These are phyloP conservation scores for Montipora efflorescens DNA, from an alignment of 64 coral and sea anemone genomes.

Conservation along the genomic window DNA sequence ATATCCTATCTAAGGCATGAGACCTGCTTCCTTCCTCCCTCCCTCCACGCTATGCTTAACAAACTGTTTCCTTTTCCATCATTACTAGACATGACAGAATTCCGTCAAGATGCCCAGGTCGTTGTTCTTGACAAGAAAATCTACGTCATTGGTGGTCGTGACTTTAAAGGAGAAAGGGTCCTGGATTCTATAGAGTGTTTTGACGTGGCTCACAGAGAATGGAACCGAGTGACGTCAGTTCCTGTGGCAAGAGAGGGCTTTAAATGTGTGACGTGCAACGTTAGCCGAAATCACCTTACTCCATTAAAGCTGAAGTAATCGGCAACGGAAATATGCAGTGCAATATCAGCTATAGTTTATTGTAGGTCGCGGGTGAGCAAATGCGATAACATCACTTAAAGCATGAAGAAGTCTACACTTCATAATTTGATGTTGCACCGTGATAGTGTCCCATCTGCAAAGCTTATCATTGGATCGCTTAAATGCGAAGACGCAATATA, in stretches of 20 bases:
- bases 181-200: slow-evolving; percentile 75
- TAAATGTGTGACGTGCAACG: slow-evolving; percentile 43
- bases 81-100: slow-evolving; percentile 70
- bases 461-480: too few relatives aligned
- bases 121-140: slow-evolving; percentile 50
- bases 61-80: not conserved
- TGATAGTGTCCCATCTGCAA: too few relatives aligned
- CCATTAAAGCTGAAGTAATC: slow-evolving; percentile 14
- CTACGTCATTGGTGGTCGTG: slow-evolving; percentile 84
- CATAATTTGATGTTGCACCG: too few relatives aligned
- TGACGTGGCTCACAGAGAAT: slow-evolving; percentile 42
- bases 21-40: too few relatives aligned
- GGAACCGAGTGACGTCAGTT: slow-evolving; percentile 44
- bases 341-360: too few relatives aligned
- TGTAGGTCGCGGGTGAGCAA: too few relatives aligned
- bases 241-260: slow-evolving; percentile 75
- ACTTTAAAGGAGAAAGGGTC: slow-evolving; percentile 55
- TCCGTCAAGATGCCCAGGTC: slow-evolving; percentile 75
- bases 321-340: too few relatives aligned
- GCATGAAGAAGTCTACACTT: too few relatives aligned
- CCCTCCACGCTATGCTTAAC: not conserved
- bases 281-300: slow-evolving; percentile 30
- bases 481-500: too few relatives aligned
- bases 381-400: too few relatives aligned
- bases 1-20: too few relatives aligned